These are phyloP conservation scores for Anableps anableps DNA, from an alignment of 2,797 vertebrate species.

Conservation along the genomic window DNA sequence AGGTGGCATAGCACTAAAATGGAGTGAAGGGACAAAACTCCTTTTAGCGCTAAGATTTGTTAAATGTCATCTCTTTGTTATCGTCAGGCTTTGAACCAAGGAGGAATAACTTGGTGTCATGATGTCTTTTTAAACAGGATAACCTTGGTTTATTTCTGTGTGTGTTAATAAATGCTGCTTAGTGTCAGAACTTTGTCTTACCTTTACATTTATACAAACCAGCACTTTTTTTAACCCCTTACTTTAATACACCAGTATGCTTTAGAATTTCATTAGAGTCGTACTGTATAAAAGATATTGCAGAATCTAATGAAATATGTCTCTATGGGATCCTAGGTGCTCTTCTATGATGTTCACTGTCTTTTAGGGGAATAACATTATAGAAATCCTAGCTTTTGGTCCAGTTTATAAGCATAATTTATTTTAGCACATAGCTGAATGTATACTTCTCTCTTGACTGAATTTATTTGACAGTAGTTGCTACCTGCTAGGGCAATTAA, in stretches of 20 bases:
- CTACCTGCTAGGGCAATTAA: too few species aligned
- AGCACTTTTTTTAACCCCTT: background rate
- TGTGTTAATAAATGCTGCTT: conserved; percentile 65
- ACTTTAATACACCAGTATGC: background rate
- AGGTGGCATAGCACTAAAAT: conserved; percentile 11
- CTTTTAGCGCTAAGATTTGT: background rate
- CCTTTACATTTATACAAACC: background rate
- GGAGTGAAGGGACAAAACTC: background rate
- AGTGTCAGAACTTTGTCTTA: conserved; percentile 10
- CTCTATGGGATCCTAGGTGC: background rate
- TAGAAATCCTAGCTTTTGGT: too few species aligned
- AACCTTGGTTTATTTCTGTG: conserved; percentile 54
- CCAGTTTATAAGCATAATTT: too few species aligned
- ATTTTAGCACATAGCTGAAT: too few species aligned
- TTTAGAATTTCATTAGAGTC: background rate
- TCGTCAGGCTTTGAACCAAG: conserved; percentile 13
- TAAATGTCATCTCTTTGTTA: conserved; percentile 20
- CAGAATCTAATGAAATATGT: background rate
- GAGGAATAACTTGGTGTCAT: conserved; percentile 11
- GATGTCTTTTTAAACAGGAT: conserved; percentile 53
- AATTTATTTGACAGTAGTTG: too few species aligned
- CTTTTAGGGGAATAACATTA: too few species aligned
- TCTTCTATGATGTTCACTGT: too few species aligned
- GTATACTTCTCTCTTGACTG: too few species aligned
- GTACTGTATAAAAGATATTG: background rate